Conservation (phyloP, 2,113 vertebrate genomes). For the Rhinoderma darwinii region DNA sequence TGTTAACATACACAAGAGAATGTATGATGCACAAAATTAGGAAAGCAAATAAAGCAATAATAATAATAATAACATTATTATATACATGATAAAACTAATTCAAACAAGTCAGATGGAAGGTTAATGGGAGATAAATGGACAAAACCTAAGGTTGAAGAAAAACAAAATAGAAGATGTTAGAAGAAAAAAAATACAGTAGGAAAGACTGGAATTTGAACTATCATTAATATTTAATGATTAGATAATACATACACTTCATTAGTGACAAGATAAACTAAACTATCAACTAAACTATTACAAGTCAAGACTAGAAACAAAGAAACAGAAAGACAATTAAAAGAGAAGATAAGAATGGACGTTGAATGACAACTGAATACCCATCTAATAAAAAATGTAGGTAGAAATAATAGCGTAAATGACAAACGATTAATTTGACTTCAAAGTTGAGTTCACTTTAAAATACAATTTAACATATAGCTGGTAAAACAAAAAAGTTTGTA, state of each 20-base stretch:
- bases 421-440: neutral
- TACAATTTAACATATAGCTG: neutral
- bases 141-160: neutral
- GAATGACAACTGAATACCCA: neutral
- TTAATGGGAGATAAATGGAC: neutral
- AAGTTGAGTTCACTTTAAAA: neutral
- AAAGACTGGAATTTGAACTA: neutral
- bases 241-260: neutral
- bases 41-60: neutral
- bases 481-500: neutral
- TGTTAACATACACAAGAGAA: neutral
- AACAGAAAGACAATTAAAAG: neutral
- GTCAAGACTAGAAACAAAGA: neutral
- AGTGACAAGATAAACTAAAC: neutral
- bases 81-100: neutral
- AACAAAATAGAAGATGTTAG: neutral
- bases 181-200: neutral
- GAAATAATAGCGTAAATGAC: neutral
- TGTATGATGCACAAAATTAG: too few relatives aligned
- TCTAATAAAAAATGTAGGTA: neutral
- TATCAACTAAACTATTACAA: neutral
- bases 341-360: neutral
- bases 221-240: neutral
- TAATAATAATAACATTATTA: neutral
- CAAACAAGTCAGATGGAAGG: neutral